Evolutionary conservation across 2,888 invertebrate species (phyloP), one percentile per base, ranked within the genome.

Genomic region (Bhutanitis thaidina): DNA sequence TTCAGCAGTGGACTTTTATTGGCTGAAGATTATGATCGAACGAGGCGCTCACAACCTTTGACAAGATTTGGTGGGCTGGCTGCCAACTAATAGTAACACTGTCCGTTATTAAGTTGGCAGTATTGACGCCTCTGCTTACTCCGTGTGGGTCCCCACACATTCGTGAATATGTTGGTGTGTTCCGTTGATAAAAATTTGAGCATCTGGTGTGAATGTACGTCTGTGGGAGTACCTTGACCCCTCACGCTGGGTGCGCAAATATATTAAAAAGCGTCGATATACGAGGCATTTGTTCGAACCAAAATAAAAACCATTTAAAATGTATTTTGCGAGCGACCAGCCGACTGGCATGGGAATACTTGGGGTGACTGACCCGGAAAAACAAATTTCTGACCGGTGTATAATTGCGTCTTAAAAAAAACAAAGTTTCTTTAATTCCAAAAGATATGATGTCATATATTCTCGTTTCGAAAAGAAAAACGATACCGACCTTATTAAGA

Each of bases 301-400:
- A n/a, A 47, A 48, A 49, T 49, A 52, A 50, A n/a, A 56, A 54
- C 46, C 16, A 46, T 52, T 56, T 47, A n/a, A 49, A 56, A 52
- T 40, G 35, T 47, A 20, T 45, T 49, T 43, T 38, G 43, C 46
- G 43, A 14, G 30, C 37, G 35, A 27, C 36, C 38, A 43, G n/a
- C 20, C 30, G 30, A 48, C 43, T 16, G 43, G 13, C 47, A 43
- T 47, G 52, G 43, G 46, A 43, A 48, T 35, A 29, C 14, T 27
- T 30, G 12, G 35, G 52, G 52, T 52, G 43, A 52, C 9, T 48
- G 52, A 52, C 48, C 52, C 52, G 48, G 52, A 47, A 43, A 44
- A 49, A 43, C 41, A 43, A 49, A 49, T 37, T 32, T 30, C 43
- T 37, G 41, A 30, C 35, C 52, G 41, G 13, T 10, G 30, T 43